These are phyloP conservation scores for Oreortyx pictus DNA, from an alignment of 2,797 vertebrate genomes.

Conservation along the genomic window DNA sequence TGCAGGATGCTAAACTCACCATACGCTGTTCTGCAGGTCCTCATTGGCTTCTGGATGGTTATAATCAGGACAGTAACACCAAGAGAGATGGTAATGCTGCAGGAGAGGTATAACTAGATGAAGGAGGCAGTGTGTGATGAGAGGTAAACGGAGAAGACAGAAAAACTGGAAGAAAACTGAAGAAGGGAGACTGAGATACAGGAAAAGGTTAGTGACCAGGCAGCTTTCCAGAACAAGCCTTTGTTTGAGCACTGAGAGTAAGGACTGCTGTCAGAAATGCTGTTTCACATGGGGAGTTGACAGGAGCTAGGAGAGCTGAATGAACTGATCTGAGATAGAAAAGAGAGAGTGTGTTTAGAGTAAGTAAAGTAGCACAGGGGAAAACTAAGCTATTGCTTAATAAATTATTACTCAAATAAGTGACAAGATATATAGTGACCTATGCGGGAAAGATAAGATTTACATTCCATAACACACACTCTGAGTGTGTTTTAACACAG, in stretches of 20 bases:
- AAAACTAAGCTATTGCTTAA: background rate
- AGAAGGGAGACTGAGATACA: background rate
- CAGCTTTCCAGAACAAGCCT: conserved; percentile 17
- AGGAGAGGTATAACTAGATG: background rate
- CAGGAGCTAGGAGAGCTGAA: background rate
- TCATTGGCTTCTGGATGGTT: background rate
- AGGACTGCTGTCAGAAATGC: conserved; percentile 31
- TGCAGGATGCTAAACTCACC: background rate
- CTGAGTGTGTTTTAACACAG: background rate
- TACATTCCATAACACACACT: background rate
- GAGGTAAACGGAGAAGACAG: conserved; percentile 12
- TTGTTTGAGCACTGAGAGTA: background rate
- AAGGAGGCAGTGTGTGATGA: background rate
- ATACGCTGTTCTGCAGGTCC: conserved; percentile 2
- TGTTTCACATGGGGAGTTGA: background rate
- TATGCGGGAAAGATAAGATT: background rate
- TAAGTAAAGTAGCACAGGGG: background rate
- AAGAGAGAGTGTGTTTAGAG: background rate
- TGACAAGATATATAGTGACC: background rate
- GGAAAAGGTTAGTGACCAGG: background rate
- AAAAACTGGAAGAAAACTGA: conserved; percentile 11
- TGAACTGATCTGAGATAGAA: background rate
- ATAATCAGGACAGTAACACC: background rate
- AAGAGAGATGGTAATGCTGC: background rate
- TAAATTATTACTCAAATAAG: background rate